These are phyloP conservation scores for Thysanoteuthis rhombus DNA, from an alignment of 2,888 invertebrate species.

Conservation along the genomic window DNA sequence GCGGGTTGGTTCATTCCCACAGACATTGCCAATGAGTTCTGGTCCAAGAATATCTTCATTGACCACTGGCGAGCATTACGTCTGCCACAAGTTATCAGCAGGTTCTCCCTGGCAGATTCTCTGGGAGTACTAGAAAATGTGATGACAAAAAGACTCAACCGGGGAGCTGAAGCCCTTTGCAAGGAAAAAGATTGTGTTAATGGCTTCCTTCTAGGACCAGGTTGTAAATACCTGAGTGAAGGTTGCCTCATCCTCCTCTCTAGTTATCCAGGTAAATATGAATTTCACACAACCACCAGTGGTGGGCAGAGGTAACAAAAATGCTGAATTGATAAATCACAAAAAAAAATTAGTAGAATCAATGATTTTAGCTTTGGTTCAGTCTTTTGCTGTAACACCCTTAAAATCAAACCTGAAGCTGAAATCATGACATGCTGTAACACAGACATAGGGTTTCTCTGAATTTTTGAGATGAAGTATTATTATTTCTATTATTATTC, in stretches of 20 bases:
- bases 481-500: no score
- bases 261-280: constrained; percentile 67
- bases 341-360: no score
- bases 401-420: no score
- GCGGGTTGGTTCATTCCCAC: constrained; percentile 68
- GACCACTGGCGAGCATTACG: constrained; percentile 74
- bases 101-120: constrained; percentile 66
- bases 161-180: constrained; percentile 63
- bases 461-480: no score
- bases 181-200: constrained; percentile 70
- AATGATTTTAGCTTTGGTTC: no score
- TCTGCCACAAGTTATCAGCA: constrained; percentile 68
- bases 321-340: no score
- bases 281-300: neutral
- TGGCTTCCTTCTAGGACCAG: constrained; percentile 71
- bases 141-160: constrained; percentile 30
- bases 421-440: no score
- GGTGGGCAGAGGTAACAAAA: no score
- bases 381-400: no score
- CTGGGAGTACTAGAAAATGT: constrained; percentile 27
- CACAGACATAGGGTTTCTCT: no score
- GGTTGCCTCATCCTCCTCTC: constrained; percentile 70
- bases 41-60: constrained; percentile 55
- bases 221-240: constrained; percentile 44
- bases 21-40: constrained; percentile 56